Evolutionary conservation across 2,888 invertebrate genomes (phyloP), one percentile per base, ranked within the genome.

Genomic region (Tachina fera): DNA sequence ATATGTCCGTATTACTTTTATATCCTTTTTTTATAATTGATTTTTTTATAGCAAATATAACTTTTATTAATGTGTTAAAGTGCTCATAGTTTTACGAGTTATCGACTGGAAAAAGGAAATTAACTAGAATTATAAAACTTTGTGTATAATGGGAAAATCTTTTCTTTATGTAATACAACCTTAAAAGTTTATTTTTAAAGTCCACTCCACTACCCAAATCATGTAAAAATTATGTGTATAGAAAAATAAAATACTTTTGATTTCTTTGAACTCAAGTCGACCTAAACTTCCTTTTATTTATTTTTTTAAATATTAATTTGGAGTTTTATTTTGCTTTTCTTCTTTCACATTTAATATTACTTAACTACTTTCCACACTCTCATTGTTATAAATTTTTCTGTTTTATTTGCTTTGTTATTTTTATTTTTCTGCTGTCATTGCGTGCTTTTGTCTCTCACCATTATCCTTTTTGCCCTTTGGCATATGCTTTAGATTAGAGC

Each of bases 381-480:
- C 41, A 68, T 82, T 78, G 70, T 77, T 84, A 16, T 53, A 49
- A 9, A 22, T 67, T 41, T 31, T 16, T 60, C 31, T 45, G 16
- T 60, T 61, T 45, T 9, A 11, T 68, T 41, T 16, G 3, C 75
- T 39, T 63, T 70, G 22, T 61, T 80, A n/a, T 47, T 6, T 72
- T 13, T 39, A 41, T 43, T 65, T 61, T 51, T 68, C 53, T 74
- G 60, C 63, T 81, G 72, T 58, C 68, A 63, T 76, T 61, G 65
- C 63, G 22, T 77, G 56, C 49, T 45, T 74, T 75, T 84, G 63
- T 47, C 83, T 79, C 60, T 60, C 43, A 67, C 71, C 79, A 75
- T 86, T 80, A 76, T 86, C 75, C 68, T 76, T 83, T 79, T 61
- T 83, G 83, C 86, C 83, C 86, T 76, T 71, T 72, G 61, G 86